Evolutionary conservation across 2,888 invertebrate genomes (phyloP), one percentile per base, ranked within the genome.

Genomic region (Leptopilina syphax): DNA sequence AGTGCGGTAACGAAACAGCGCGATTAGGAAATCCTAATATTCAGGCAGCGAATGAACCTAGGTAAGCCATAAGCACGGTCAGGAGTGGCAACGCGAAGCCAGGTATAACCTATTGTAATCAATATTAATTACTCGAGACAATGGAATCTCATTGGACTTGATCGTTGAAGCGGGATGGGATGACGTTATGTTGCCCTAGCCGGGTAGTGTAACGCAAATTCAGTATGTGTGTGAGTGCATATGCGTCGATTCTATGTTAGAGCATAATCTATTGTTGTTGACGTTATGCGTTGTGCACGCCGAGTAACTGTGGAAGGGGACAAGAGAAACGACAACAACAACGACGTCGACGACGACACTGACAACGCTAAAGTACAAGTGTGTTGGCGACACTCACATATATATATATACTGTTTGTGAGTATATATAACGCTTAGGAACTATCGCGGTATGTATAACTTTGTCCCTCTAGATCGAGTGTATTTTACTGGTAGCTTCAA

Each of bases 121-220:
- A 92, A 92, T 92, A 92, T 92, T 92, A 92, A 92, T 92, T 92
- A 92, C 91, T 90, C 90, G 90, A 90, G 91, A 92, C 92, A 92
- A 92, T 92, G 90, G 91, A 91, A 91, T 91, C 91, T 91, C 91
- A 91, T 92, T 91, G 91, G 90, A 91, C 88, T 92, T 90, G 91
- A 92, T 91, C 91, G 92, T 90, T 90, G 87, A 88, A 89, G 85
- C 86, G 80, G 76, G 76, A 83, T 79, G 85, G 82, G 84, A 83
- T 84, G 86, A 87, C 85, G 85, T 84, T 85, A 82, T 87, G 87
- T 88, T 87, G 79, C 81, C 44, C 77, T 77, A 79, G 77, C 66
- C 70, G 77, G 34, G 82, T 82, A 84, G 84, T 83, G 83, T 82
- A 81, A 81, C 82, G 79, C 81, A 82, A 83, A 73, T 77, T 9